A percentile compares a stretch with the other conserved stretches of the same genome.
phyloP scores from a whole-genome alignment of 2,888 invertebrate genomes.

The Erebia palarica region DNA sequence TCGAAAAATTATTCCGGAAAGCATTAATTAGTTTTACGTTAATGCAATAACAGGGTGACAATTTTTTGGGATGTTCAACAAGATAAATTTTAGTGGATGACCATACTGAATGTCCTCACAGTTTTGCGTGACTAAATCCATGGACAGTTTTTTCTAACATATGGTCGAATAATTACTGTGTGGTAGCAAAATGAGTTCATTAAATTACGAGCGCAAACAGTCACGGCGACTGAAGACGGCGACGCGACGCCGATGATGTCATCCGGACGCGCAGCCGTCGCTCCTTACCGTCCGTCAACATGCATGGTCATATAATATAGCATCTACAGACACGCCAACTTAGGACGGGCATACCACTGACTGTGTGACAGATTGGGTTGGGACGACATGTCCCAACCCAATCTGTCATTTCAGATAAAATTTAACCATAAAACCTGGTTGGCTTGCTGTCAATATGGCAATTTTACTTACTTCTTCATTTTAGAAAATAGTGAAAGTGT shows the following conservation, averaged over 20 bases:
- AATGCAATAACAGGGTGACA: too few relatives aligned
- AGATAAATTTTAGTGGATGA: too few relatives aligned
- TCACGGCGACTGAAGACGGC: constrained; percentile 40
- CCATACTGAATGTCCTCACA: neutral
- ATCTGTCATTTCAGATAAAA: neutral
- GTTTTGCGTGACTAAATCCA: neutral
- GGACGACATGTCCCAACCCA: neutral
- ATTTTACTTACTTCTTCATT: too few relatives aligned
- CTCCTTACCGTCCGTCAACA: constrained; percentile 51
- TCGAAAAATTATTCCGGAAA: neutral
- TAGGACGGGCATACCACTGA: neutral
- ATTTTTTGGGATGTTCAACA: too few relatives aligned
- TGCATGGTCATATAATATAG: constrained; percentile 32
- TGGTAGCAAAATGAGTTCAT: constrained; percentile 50
- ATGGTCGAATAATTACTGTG: constrained; percentile 48
- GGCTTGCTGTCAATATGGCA: too few relatives aligned
- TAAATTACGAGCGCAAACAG: constrained; percentile 57
- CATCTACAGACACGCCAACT: constrained; percentile 7
- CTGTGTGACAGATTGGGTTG: too few relatives aligned
- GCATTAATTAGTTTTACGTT: neutral
- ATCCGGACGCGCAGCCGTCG: constrained; percentile 49
- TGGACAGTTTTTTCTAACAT: constrained; percentile 37
- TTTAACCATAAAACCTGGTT: neutral
- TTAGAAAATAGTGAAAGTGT: too few relatives aligned
- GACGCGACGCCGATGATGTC: constrained; percentile 55